Conservation (phyloP, 2,888 invertebrate genomes). For the Trachelus troglodyta region DNA sequence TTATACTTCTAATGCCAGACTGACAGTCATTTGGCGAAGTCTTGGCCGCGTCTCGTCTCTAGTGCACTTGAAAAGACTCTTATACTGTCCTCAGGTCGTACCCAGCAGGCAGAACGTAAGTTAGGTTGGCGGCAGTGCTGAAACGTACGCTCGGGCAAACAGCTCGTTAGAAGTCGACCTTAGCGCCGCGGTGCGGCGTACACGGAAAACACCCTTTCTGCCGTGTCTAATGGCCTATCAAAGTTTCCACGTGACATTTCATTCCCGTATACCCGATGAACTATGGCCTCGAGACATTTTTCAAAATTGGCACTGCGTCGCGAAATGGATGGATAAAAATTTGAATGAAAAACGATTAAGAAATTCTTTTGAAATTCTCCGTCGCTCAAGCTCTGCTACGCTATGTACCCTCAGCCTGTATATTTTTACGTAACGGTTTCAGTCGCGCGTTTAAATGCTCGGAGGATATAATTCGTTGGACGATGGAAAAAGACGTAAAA, state of each 20-base stretch:
- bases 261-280: neutral
- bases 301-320: neutral
- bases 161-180: constrained; percentile 41
- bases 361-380: neutral
- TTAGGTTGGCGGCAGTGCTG: constrained; percentile 24
- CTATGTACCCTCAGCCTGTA: neutral
- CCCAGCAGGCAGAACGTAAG: constrained; percentile 21
- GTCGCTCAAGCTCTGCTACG: neutral
- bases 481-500: neutral
- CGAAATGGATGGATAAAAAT: neutral
- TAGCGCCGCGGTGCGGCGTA: constrained; percentile 17
- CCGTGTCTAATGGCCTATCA: constrained; percentile 32
- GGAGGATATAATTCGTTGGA: neutral
- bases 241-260: constrained; percentile 20
- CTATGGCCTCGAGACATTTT: neutral
- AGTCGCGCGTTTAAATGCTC: neutral
- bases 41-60: constrained; percentile 27
- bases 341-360: neutral
- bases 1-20: neutral
- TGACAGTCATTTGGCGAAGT: constrained; percentile 32
- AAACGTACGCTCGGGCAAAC: constrained; percentile 36
- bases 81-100: constrained; percentile 15
- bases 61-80: constrained; percentile 33
- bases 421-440: neutral
- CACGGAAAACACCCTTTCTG: constrained; percentile 3